phyloP scores from a whole-genome alignment of 2,888 invertebrate species.

The Chrysolina haemoptera region DNA sequence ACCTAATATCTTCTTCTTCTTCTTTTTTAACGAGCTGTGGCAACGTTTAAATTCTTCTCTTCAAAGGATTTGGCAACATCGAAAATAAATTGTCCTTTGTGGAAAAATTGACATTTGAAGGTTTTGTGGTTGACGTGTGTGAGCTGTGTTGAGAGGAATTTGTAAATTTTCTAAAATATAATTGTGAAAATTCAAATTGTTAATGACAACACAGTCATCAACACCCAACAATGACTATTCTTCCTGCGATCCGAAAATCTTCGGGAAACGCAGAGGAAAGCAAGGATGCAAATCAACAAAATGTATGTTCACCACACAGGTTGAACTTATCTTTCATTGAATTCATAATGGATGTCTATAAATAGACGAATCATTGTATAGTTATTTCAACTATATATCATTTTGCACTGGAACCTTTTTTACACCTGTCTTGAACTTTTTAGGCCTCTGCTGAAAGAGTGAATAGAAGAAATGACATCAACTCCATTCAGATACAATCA shows the following conservation, averaged over 20 bases:
- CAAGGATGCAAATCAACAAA: constrained; percentile 63
- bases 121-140: constrained; percentile 10
- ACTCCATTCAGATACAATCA: constrained; percentile 57
- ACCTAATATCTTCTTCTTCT: too few species aligned
- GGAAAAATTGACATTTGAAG: background rate
- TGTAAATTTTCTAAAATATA: constrained; percentile 10
- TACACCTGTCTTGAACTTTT: constrained; percentile 48
- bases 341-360: constrained; percentile 48
- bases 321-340: constrained; percentile 28
- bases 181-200: constrained; percentile 10
- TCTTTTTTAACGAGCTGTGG: too few species aligned
- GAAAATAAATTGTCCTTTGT: background rate
- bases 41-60: too few species aligned
- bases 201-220: background rate
- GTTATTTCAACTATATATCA: constrained; percentile 10
- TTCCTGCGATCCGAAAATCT: constrained; percentile 66
- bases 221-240: constrained; percentile 66
- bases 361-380: constrained; percentile 42
- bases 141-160: background rate
- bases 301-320: constrained; percentile 60
- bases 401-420: constrained; percentile 34
- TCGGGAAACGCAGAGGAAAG: constrained; percentile 63
- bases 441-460: constrained; percentile 64
- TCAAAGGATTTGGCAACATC: background rate
- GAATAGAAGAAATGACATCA: constrained; percentile 65